Evolutionary conservation across 2,888 invertebrate species (phyloP).

Genomic region (Hypena proboscidalis): DNA sequence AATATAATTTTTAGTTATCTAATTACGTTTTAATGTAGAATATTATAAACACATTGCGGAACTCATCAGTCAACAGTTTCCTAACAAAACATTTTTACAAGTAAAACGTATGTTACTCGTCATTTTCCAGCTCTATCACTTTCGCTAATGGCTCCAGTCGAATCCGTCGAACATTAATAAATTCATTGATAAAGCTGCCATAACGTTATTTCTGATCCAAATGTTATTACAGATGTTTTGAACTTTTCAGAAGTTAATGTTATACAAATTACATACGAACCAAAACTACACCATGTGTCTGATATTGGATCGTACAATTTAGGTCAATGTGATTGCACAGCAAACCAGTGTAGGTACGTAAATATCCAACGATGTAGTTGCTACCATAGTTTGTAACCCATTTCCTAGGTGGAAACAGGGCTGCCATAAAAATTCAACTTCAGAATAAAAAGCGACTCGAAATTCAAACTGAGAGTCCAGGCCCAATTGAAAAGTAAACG

Average conservation of each 20-base stretch:
- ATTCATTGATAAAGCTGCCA: slow-evolving; percentile 19
- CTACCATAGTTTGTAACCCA: slow-evolving; percentile 45
- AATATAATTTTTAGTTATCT: too few relatives aligned
- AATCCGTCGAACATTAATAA: slow-evolving; percentile 27
- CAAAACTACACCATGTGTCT: slow-evolving; percentile 37
- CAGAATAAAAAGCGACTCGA: too few relatives aligned
- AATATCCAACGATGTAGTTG: slow-evolving; percentile 48
- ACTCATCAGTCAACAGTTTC: slow-evolving; percentile 1
- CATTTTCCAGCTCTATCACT: slow-evolving; percentile 26
- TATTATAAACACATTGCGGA: background rate
- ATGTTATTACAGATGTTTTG: slow-evolving; percentile 41
- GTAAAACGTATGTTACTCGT: slow-evolving; percentile 11
- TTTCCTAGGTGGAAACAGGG: too few relatives aligned
- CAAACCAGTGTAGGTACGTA: slow-evolving; percentile 48
- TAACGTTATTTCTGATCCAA: slow-evolving; percentile 30
- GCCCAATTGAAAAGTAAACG: too few relatives aligned
- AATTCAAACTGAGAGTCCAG: too few relatives aligned
- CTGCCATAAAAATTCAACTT: too few relatives aligned
- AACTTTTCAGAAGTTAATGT: slow-evolving; percentile 31
- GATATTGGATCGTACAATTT: slow-evolving; percentile 40
- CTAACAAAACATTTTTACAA: slow-evolving; percentile 8
- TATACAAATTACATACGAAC: slow-evolving; percentile 29
- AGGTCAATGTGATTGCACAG: slow-evolving; percentile 63
- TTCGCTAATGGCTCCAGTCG: slow-evolving; percentile 35
- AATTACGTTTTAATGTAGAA: too few relatives aligned